Percentiles rank a stretch among this genome's conserved stretches.
Conservation (phyloP, 2,113 vertebrate species). For the Paracanthobrama guichenoti region DNA sequence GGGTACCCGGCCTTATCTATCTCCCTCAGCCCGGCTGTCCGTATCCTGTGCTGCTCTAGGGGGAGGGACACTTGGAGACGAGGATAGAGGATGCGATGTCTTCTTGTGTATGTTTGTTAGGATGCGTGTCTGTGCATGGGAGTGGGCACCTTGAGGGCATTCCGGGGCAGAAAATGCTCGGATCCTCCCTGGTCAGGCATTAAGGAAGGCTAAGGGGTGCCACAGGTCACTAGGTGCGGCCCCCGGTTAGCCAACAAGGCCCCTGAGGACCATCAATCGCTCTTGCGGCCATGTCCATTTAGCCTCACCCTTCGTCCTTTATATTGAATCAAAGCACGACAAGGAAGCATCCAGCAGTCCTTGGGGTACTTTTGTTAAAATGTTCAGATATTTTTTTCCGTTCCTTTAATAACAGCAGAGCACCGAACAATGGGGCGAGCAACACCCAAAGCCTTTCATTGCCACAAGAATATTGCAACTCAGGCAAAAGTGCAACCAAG, state of each 20-base stretch:
- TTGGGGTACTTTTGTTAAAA: slow-evolving; percentile 81
- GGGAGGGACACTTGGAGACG: slow-evolving; percentile 49
- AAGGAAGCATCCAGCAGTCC: slow-evolving; percentile 83
- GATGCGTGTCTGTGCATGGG: slow-evolving; percentile 59
- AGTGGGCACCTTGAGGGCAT: slow-evolving; percentile 53
- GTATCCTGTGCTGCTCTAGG: slow-evolving; percentile 76
- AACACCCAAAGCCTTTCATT: slow-evolving; percentile 75
- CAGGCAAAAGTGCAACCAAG: slow-evolving; percentile 58
- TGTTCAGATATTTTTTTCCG: slow-evolving; percentile 77
- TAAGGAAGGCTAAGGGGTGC: slow-evolving; percentile 46
- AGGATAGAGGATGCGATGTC: slow-evolving; percentile 67
- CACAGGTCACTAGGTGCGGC: slow-evolving; percentile 67
- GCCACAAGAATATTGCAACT: slow-evolving; percentile 58
- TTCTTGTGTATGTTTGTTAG: slow-evolving; percentile 77
- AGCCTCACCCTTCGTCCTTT: slow-evolving; percentile 67
- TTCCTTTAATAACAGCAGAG: slow-evolving; percentile 75
- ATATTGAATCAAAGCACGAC: slow-evolving; percentile 79
- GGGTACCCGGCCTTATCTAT: slow-evolving; percentile 79
- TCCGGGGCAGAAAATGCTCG: slow-evolving; percentile 61
- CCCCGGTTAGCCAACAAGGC: slow-evolving; percentile 72
- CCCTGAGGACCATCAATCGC: slow-evolving; percentile 71
- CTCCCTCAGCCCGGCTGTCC: slow-evolving; percentile 69
- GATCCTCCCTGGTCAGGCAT: slow-evolving; percentile 57
- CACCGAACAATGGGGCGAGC: slow-evolving; percentile 72
- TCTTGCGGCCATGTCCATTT: slow-evolving; percentile 74